Percentiles rank a stretch among this genome's conserved stretches.
Conservation (phyloP, 2,888 invertebrate genomes). For the Cancer borealis region DNA sequence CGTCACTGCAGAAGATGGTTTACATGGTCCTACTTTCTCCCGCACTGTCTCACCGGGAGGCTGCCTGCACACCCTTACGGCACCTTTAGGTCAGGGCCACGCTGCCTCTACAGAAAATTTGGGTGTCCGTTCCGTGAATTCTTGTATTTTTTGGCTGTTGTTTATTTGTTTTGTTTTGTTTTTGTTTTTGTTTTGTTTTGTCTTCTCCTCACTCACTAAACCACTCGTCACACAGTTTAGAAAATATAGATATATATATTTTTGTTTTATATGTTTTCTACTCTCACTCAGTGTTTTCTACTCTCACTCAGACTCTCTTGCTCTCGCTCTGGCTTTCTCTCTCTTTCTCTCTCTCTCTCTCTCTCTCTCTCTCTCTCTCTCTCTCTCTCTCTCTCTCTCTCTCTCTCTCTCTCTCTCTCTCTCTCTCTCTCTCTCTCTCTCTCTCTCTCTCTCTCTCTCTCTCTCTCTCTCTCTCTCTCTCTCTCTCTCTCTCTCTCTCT, state of each 20-base stretch:
- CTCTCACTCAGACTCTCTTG: too few species aligned
- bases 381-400: background rate
- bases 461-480: slow-evolving; percentile 25
- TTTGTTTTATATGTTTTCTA: too few species aligned
- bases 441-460: slow-evolving; percentile 20
- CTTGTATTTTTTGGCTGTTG: slow-evolving; percentile 26
- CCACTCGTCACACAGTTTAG: slow-evolving; percentile 1
- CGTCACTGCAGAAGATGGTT: background rate
- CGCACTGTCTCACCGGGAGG: background rate
- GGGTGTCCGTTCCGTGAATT: background rate
- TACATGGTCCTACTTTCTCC: background rate
- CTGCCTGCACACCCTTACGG: too few species aligned
- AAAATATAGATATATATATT: slow-evolving; percentile 13
- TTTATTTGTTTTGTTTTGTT: background rate
- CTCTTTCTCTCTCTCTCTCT: too few species aligned
- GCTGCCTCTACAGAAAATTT: background rate
- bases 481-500: slow-evolving; percentile 26
- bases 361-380: too few species aligned
- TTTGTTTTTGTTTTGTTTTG: slow-evolving; percentile 5
- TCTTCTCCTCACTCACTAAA: background rate
- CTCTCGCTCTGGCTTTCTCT: too few species aligned
- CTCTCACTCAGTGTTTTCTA: too few species aligned
- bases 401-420: background rate
- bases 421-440: slow-evolving; percentile 20
- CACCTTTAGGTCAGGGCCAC: background rate